Percentiles rank a stretch among this genome's conserved stretches.
Conservation (phyloP, 92 coral and sea anemone species). For the Epizoanthus scotinus region DNA sequence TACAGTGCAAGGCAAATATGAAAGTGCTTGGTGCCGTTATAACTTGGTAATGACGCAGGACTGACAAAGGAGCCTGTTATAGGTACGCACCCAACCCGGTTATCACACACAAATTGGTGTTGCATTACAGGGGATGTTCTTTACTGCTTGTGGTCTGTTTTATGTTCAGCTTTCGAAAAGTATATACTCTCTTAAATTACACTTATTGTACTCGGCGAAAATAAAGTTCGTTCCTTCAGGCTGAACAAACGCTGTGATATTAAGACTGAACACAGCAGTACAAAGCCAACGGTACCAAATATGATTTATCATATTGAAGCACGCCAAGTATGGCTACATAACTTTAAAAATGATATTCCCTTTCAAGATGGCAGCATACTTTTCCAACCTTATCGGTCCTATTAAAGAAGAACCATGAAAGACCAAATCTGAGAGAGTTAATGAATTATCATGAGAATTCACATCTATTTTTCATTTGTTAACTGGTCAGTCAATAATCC, state of each 20-base stretch:
- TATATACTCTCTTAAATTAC: neutral
- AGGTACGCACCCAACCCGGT: neutral
- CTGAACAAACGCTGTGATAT: neutral
- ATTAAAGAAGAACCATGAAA: too few relatives aligned
- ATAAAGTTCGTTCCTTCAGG: neutral
- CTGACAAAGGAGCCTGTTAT: neutral
- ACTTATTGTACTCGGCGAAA: neutral
- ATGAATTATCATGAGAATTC: constrained; percentile 1
- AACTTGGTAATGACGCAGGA: neutral
- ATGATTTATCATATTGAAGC: too few relatives aligned
- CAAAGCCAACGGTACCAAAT: too few relatives aligned
- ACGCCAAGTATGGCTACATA: too few relatives aligned
- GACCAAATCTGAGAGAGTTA: too few relatives aligned
- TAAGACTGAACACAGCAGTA: too few relatives aligned
- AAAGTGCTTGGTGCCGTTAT: neutral
- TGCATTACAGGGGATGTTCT: neutral
- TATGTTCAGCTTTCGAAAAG: neutral
- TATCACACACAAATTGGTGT: neutral
- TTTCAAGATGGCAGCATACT: too few relatives aligned
- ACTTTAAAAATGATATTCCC: too few relatives aligned
- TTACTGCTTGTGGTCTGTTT: neutral
- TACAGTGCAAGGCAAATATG: neutral
- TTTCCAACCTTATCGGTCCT: too few relatives aligned
- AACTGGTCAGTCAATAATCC: constrained; percentile 5
- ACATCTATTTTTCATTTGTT: neutral